Evolutionary conservation across 2,797 vertebrate genomes (phyloP).

Genomic region (Enteromius mattozi): DNA sequence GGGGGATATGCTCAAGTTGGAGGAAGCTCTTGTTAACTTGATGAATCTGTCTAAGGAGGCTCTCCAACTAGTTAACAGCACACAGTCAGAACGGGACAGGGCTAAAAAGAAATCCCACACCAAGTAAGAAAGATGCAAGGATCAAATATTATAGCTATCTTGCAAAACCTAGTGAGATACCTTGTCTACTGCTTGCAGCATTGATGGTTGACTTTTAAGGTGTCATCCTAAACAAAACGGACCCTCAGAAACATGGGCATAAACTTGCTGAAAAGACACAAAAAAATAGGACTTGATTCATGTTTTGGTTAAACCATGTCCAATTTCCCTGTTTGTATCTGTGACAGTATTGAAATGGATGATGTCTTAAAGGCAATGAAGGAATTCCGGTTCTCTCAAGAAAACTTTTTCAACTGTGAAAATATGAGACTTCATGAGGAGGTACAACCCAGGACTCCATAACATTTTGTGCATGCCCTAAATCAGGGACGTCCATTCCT

Average conservation of each 20-base stretch:
- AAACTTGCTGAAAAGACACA: neutral
- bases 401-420: conserved; percentile 69
- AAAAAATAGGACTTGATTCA: neutral
- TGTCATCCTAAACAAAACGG: neutral
- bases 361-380: conserved; percentile 63
- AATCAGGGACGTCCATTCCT: neutral
- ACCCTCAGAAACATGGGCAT: neutral
- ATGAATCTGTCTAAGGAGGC: conserved; percentile 68
- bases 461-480: neutral
- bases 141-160: neutral
- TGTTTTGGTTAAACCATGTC: neutral
- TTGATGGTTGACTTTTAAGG: neutral
- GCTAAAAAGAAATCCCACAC: conserved; percentile 54
- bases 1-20: conserved; percentile 74
- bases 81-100: conserved; percentile 63
- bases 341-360: conserved; percentile 66
- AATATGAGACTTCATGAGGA: conserved; percentile 72
- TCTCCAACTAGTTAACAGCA: conserved; percentile 60
- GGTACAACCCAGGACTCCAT: conserved; percentile 59
- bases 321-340: conserved; percentile 47
- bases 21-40: conserved; percentile 70
- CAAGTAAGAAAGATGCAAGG: conserved; percentile 59
- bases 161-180: neutral
- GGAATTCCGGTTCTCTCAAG: conserved; percentile 68
- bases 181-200: neutral